phyloP scores from a whole-genome alignment of 2,113 vertebrate genomes.

The Serilophus lunatus region DNA sequence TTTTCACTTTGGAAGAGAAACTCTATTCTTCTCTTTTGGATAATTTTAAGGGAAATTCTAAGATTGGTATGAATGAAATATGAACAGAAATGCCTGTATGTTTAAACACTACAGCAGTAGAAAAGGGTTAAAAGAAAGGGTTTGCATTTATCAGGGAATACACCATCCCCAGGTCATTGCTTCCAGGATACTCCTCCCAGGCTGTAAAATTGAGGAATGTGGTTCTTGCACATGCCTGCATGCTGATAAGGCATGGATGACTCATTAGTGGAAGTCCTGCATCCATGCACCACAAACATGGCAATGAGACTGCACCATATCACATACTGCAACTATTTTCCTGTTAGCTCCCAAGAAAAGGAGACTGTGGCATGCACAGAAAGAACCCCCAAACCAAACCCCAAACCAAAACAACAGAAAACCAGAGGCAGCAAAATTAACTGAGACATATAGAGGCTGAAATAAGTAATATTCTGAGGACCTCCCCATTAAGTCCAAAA shows the following conservation, averaged over 20 bases:
- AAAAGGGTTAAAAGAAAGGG: neutral
- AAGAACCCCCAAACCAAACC: neutral
- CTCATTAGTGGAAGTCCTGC: neutral
- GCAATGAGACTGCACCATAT: neutral
- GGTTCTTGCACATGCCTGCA: neutral
- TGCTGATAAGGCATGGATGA: neutral
- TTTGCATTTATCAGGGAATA: neutral
- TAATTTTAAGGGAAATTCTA: neutral
- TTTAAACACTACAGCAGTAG: neutral
- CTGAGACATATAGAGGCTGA: neutral
- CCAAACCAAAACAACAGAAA: no score
- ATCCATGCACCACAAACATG: neutral
- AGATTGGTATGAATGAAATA: neutral
- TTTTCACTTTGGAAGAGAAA: neutral
- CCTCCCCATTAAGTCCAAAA: neutral
- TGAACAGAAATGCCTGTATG: neutral
- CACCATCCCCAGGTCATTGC: neutral
- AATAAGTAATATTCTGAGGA: neutral
- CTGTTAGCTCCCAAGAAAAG: neutral
- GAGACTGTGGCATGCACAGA: neutral
- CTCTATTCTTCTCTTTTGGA: neutral
- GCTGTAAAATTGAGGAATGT: neutral
- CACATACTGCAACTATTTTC: neutral
- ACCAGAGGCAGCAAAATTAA: neutral
- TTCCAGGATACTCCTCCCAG: neutral